These are phyloP conservation scores for Volucella zonaria DNA, from an alignment of 2,888 invertebrate genomes.

Conservation along the genomic window DNA sequence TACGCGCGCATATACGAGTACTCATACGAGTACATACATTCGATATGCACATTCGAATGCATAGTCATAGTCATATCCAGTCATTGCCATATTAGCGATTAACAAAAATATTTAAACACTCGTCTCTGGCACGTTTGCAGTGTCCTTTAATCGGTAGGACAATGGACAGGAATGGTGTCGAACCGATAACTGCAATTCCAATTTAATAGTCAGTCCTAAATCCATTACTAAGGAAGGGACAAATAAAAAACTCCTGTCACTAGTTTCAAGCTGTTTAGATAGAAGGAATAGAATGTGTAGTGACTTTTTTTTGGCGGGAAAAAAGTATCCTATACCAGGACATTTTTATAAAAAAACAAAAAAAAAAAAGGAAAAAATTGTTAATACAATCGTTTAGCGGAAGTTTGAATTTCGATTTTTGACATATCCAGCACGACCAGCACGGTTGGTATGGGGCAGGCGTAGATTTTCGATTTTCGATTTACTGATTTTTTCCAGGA, in stretches of 20 bases:
- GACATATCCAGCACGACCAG: conserved; percentile 65
- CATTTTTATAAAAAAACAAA: not conserved
- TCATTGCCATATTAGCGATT: conserved; percentile 15
- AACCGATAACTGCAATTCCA: conserved; percentile 55
- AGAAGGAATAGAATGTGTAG: conserved; percentile 1
- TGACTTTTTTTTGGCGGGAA: conserved; percentile 28
- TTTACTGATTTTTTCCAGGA: conserved; percentile 52
- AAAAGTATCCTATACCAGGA: conserved; percentile 2
- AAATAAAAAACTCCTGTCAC: conserved; percentile 37
- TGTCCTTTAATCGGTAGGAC: conserved; percentile 31
- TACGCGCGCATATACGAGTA: not conserved
- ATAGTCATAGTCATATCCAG: conserved; percentile 1
- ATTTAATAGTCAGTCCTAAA: conserved; percentile 49
- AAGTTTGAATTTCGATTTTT: conserved; percentile 10
- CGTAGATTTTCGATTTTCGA: too few relatives aligned
- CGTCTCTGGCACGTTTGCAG: conserved; percentile 4
- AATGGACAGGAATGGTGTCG: conserved; percentile 38
- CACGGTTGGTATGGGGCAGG: conserved; percentile 47
- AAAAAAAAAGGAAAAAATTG: conserved; percentile 13
- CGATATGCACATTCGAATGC: conserved; percentile 1
- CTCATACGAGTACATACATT: not conserved
- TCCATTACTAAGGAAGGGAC: conserved; percentile 30
- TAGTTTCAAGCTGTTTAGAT: conserved; percentile 44
- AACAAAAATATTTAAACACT: conserved; percentile 58
- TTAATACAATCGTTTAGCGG: conserved; percentile 63